Evolutionary conservation across 2,113 vertebrate species (phyloP), one percentile per base, ranked within the genome.

Genomic region (Zingel zingel): DNA sequence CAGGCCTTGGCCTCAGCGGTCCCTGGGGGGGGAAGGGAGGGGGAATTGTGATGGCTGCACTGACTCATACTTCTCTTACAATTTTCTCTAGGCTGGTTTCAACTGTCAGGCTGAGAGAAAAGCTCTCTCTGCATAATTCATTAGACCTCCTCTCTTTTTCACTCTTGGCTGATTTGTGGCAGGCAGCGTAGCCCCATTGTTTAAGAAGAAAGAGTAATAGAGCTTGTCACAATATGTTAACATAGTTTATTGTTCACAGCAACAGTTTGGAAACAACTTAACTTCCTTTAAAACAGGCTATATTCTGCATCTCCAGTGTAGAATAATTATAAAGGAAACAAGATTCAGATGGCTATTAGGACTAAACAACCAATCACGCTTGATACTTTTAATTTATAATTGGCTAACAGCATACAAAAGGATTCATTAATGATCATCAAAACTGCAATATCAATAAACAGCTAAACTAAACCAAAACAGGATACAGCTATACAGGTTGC

Each of bases 51-150:
- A 91, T 91, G 93, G 91, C 91, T 93, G 86, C 91, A 92, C 90
- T 88, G 88, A 91, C 90, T 94, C 81, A 86, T 89, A 93, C 93
- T 94, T 94, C 92, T 93, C 85, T 86, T 90, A 94, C 91, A 89
- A 91, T 93, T 92, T 92, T 94, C 92, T 93, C 92, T 79, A 88
- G 84, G 91, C 92, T 91, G 91, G 89, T 89, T 89, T 90, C 82
- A 80, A 89, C 88, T 93, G 91, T 91, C 83, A 92, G 89, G 85
- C 83, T 81, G 90, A 76, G 84, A 91, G 92, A 92, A 94, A 43
- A 92, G 90, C 81, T 86, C 86, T 84, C 70, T 85, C 92, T 95
- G 92, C 91, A 94, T 95, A 93, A 95, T 95, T 95, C 89, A 94
- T 92, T 88, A 91, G 89, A 93, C 89, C 89, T 86, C 88, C 83